Conservation (phyloP, 2,113 vertebrate species). For the Chlorodrepanis virens region DNA sequence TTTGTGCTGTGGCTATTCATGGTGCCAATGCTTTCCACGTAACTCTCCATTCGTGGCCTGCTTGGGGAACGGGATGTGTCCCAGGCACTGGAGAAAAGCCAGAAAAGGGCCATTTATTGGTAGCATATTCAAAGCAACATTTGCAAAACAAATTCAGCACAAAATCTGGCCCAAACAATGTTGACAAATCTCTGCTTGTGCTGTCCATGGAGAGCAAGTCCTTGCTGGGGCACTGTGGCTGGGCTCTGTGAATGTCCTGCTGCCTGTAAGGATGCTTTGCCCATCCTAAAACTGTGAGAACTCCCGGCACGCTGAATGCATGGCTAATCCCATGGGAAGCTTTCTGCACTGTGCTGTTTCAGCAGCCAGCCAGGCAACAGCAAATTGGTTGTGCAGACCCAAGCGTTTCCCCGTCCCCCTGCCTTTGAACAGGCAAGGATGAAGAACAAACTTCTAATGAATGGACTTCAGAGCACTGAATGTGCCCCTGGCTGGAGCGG, state of each 20-base stretch:
- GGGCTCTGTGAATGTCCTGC: not conserved
- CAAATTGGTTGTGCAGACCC: not conserved
- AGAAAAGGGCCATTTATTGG: not conserved
- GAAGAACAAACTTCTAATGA: not conserved
- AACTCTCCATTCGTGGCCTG: not conserved
- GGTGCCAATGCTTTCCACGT: not conserved
- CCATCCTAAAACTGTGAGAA: not conserved
- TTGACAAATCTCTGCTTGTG: not conserved
- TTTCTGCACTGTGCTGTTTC: not conserved
- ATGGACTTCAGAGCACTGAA: not conserved
- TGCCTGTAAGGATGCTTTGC: not conserved
- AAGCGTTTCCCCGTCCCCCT: not conserved
- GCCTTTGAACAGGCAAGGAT: not conserved
- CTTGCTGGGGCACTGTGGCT: not conserved
- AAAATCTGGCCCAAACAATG: not conserved
- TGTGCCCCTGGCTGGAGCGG: not conserved
- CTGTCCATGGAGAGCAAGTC: not conserved
- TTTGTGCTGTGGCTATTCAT: not conserved
- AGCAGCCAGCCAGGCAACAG: slow-evolving; percentile 2
- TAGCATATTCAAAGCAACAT: not conserved
- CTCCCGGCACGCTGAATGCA: not conserved
- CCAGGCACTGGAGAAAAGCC: not conserved
- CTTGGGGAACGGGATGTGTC: not conserved
- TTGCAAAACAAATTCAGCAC: not conserved
- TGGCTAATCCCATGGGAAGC: slow-evolving; percentile 15